Evolutionary conservation across 2,113 vertebrate genomes (phyloP).

Genomic region (Xenus cinereus): DNA sequence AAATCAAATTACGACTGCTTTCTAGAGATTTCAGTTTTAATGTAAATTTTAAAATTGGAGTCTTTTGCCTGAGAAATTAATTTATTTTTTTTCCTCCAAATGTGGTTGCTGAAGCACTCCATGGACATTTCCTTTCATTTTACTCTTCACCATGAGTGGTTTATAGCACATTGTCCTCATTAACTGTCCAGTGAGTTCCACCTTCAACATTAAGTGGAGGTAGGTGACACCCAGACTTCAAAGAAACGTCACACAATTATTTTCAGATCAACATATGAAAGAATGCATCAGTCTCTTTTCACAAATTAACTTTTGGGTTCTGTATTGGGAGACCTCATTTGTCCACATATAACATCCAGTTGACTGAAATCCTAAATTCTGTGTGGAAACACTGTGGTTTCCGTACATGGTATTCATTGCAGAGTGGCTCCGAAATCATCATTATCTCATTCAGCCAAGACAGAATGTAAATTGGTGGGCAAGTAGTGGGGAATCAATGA

Average conservation of each 20-base stretch:
- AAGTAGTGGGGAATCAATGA: neutral
- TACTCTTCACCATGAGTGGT: neutral
- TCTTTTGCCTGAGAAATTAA: neutral
- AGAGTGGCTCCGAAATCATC: neutral
- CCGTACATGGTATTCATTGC: rapidly evolving
- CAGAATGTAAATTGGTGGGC: neutral
- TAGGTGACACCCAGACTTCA: neutral
- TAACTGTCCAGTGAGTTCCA: neutral
- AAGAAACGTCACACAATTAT: neutral
- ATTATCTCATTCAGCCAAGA: neutral
- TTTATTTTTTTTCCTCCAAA: neutral
- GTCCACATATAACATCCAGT: neutral
- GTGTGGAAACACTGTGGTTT: neutral
- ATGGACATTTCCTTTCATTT: neutral
- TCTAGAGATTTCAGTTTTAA: neutral
- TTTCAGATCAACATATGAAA: neutral
- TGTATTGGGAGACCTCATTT: neutral
- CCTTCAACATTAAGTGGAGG: neutral
- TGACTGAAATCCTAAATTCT: neutral
- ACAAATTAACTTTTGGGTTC: neutral
- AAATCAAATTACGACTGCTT: neutral
- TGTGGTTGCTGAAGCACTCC: neutral
- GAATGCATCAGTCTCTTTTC: neutral
- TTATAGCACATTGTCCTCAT: neutral
- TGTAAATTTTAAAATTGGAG: neutral